Percentiles rank a stretch among this genome's conserved stretches.
Evolutionary conservation across 1,140 invertebrate genomes (phyloP).

Genomic region (Trichomalopsis sarcophagae): DNA sequence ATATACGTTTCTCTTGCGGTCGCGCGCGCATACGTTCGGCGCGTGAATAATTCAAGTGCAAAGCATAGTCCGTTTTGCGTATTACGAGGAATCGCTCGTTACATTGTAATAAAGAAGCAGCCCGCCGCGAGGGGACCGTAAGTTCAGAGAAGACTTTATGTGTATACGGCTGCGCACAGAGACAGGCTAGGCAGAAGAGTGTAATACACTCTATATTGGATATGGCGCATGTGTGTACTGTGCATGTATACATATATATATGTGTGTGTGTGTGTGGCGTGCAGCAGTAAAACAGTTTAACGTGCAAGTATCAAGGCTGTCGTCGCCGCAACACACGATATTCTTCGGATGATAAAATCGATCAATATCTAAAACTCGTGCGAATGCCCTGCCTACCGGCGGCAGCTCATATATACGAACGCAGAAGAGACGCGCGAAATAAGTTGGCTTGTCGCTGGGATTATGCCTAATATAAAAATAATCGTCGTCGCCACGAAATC

Average conservation of each 20-base stretch:
- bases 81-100: constrained; percentile 19
- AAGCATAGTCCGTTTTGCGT: constrained; percentile 16
- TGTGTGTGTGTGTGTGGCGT: constrained; percentile 3
- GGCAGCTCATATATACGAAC: background rate
- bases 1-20: background rate
- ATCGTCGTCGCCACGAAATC: too few relatives aligned
- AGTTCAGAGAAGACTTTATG: constrained; percentile 25
- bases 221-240: background rate
- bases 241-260: background rate
- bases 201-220: constrained; percentile 29
- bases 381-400: background rate
- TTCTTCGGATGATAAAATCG: constrained; percentile 45
- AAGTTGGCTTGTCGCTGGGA: constrained; percentile 31
- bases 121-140: background rate
- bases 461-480: background rate
- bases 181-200: background rate
- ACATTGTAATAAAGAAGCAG: constrained; percentile 40
- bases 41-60: constrained; percentile 7
- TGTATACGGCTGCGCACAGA: background rate
- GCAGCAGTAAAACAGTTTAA: constrained; percentile 39
- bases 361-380: constrained; percentile 38
- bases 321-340: constrained; percentile 11
- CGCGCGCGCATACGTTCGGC: background rate
- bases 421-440: constrained; percentile 27
- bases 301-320: constrained; percentile 40